Evolutionary conservation across 2,113 vertebrate species (phyloP).

Genomic region (Stomatorhinus ivindoensis): DNA sequence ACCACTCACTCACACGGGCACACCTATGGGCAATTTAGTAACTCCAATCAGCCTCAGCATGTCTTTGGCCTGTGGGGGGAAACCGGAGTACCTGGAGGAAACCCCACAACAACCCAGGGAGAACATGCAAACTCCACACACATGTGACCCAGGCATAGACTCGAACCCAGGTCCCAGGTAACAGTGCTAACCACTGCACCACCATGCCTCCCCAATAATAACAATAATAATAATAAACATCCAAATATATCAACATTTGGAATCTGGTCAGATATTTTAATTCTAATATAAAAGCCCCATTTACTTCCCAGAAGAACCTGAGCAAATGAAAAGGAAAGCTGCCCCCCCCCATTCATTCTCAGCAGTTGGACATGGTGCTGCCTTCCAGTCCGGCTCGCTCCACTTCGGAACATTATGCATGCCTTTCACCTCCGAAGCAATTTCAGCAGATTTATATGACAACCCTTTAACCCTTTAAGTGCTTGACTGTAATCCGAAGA

Average conservation of each 20-base stretch:
- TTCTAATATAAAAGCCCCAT: not conserved
- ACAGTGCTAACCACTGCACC: too few relatives aligned
- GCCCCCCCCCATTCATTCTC: not conserved
- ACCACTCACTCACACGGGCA: too few relatives aligned
- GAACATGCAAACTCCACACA: too few relatives aligned
- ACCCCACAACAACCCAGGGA: too few relatives aligned
- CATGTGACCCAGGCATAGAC: too few relatives aligned
- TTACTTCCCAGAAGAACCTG: not conserved
- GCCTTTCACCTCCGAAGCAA: constrained; percentile 18
- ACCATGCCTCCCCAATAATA: too few relatives aligned
- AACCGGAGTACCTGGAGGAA: too few relatives aligned
- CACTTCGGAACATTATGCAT: constrained; percentile 19
- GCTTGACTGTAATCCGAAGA: constrained; percentile 31
- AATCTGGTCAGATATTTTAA: not conserved
- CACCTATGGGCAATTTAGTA: too few relatives aligned
- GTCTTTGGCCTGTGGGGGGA: too few relatives aligned
- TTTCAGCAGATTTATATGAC: constrained; percentile 35
- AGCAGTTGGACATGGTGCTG: constrained; percentile 33
- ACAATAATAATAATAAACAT: not conserved
- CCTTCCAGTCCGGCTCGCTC: not conserved
- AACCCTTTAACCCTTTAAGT: constrained; percentile 21
- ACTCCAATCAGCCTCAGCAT: too few relatives aligned
- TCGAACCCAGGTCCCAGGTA: too few relatives aligned
- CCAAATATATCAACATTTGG: not conserved
- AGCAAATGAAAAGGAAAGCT: not conserved